Conservation (phyloP, 2,113 vertebrate species). For the Phasianus colchicus region DNA sequence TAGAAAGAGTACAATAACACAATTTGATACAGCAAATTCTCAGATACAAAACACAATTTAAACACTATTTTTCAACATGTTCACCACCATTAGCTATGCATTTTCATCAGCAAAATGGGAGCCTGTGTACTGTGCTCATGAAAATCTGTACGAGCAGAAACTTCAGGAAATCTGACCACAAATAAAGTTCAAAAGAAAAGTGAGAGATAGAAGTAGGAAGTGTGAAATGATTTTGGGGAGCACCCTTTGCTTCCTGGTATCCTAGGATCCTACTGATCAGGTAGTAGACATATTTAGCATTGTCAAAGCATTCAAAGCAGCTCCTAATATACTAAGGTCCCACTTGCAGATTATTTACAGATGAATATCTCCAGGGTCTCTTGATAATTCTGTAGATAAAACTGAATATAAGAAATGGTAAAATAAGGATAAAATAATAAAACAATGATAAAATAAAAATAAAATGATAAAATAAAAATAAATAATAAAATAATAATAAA, state of each 20-base stretch:
- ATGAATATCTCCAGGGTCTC: neutral
- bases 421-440: neutral
- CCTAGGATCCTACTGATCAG: neutral
- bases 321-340: neutral
- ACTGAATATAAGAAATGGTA: no score
- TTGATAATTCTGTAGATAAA: neutral
- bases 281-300: neutral
- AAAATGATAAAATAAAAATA: neutral
- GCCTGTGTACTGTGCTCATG: no score
- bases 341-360: neutral
- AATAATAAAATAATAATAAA: no score
- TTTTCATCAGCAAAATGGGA: no score
- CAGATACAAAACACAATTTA: no score
- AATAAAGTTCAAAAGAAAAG: neutral
- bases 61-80: no score
- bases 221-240: neutral
- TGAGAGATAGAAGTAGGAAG: neutral
- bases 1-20: no score
- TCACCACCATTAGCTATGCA: no score
- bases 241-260: neutral
- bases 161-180: neutral
- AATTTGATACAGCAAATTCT: no score
- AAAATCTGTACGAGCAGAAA: no score
- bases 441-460: neutral
- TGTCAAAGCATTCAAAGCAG: neutral